These are phyloP conservation scores for Upupa epops DNA, from an alignment of 2,113 vertebrate species.

Conservation along the genomic window DNA sequence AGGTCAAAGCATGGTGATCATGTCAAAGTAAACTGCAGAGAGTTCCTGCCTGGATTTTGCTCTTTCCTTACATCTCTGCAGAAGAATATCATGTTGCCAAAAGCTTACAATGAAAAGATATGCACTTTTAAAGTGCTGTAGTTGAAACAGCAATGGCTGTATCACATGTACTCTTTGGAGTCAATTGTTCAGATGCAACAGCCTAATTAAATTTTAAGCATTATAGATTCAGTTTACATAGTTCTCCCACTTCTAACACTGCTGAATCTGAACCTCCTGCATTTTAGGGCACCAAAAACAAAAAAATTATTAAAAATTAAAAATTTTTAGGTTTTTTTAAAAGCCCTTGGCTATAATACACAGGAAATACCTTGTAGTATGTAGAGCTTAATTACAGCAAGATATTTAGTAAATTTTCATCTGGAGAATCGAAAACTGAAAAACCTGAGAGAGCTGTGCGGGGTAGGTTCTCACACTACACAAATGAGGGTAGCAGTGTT, in stretches of 20 bases:
- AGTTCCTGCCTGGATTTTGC: not conserved
- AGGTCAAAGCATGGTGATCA: slow-evolving; percentile 27
- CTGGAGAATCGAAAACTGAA: not conserved
- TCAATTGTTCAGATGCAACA: slow-evolving; percentile 22
- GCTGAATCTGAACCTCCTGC: not conserved
- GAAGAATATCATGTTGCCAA: slow-evolving; percentile 26
- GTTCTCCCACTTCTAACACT: not conserved
- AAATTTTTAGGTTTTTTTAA: too few relatives aligned
- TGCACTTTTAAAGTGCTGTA: not conserved
- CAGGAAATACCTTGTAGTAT: not conserved
- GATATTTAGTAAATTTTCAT: not conserved
- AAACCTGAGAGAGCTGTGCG: not conserved
- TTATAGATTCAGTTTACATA: slow-evolving; percentile 49
- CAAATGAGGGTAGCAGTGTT: not conserved
- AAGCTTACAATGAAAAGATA: not conserved
- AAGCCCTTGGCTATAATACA: not conserved
- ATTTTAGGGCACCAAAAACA: not conserved
- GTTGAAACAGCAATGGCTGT: not conserved
- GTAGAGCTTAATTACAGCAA: not conserved
- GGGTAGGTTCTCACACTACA: not conserved
- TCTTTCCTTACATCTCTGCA: not conserved
- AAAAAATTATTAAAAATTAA: slow-evolving; percentile 10
- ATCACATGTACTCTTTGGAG: slow-evolving; percentile 6
- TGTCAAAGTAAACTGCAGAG: slow-evolving; percentile 8
- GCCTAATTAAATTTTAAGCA: slow-evolving; percentile 63